A percentile compares a stretch with the other conserved stretches of the same genome.
phyloP scores from a whole-genome alignment of 2,888 invertebrate species.

The Lasioglossum villosulum region DNA sequence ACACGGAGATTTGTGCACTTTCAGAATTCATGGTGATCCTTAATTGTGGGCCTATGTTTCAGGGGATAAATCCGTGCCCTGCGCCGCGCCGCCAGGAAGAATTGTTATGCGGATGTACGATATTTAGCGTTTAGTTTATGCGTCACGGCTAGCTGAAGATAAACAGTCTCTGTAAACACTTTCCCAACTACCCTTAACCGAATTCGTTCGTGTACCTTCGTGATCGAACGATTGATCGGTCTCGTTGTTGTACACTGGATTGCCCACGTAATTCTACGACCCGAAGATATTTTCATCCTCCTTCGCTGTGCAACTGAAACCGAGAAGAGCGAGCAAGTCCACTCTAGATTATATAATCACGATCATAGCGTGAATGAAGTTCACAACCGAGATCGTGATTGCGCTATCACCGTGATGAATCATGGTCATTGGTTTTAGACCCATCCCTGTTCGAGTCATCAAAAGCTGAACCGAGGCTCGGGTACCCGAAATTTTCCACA shows the following conservation, averaged over 20 bases:
- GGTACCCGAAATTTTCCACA: too few species aligned
- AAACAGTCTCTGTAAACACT: not conserved
- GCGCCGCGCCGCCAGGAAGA: not conserved
- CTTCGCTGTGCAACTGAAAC: not conserved
- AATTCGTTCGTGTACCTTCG: not conserved
- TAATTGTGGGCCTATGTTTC: constrained; percentile 8
- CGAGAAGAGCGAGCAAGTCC: not conserved
- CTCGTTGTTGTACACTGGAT: not conserved
- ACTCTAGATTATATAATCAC: too few species aligned
- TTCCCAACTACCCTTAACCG: constrained; percentile 2
- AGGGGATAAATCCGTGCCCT: not conserved
- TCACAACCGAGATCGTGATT: too few species aligned
- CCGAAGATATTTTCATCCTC: not conserved
- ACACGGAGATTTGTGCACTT: constrained; percentile 25
- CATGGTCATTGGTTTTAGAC: too few species aligned
- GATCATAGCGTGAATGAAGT: too few species aligned
- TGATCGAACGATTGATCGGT: not conserved
- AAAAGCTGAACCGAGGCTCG: too few species aligned
- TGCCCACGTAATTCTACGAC: not conserved
- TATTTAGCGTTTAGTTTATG: not conserved
- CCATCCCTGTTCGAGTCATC: too few species aligned
- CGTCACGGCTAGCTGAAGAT: not conserved
- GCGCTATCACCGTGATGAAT: too few species aligned
- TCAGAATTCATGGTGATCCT: constrained; percentile 15
- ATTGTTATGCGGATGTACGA: not conserved